Evolutionary conservation across 2,888 invertebrate species (phyloP), one percentile per base, ranked within the genome.

Genomic region (Smittia aterrima): DNA sequence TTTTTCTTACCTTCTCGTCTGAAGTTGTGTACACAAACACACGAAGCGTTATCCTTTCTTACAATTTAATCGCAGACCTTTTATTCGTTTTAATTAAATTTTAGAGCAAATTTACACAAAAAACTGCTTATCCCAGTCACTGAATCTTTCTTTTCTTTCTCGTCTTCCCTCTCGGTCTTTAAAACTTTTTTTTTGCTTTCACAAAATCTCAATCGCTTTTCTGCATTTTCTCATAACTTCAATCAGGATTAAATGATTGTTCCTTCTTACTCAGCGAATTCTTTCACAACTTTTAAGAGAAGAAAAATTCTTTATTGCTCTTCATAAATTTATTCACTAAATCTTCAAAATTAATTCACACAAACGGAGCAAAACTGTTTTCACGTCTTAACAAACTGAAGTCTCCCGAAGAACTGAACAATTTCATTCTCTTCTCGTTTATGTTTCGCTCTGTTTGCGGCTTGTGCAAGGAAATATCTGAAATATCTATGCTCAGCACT

Each of bases 341-440:
- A 58, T 22, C n/a, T 6, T 3, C 47, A 47, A 16, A 18, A 18
- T 58, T 58, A 22, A 3, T 58, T 58, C 13, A 58, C 7, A 58
- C 4, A 7, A 20, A 58, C 58, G 58, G 22, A 58, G 22, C 58
- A 11, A 3, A 22, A 18, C 20, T 58, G n/a, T n/a, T 71, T 53
- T 27, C 53, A 71, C 70, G 70, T 71, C 70, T 71, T 9, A 27
- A 27, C 25, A 9, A 58, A 3, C 58, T 9, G 70, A 71, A n/a
- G 25, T 22, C 70, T 71, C 47, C 24, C 41, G 41, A 47, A 53
- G n/a, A 70, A 70, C 70, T 71, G 70, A 71, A n/a, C 16, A 9
- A 7, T 58, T 68, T 24, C 24, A 41, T 53, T 71, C 70, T 71
- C 54, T 71, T 32, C 53, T 71, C 27, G 13, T 27, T 11, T 40